Percentiles rank a stretch among this genome's conserved stretches.
phyloP scores from a whole-genome alignment of 2,888 invertebrate species.

The Subacronicta megacephala region DNA sequence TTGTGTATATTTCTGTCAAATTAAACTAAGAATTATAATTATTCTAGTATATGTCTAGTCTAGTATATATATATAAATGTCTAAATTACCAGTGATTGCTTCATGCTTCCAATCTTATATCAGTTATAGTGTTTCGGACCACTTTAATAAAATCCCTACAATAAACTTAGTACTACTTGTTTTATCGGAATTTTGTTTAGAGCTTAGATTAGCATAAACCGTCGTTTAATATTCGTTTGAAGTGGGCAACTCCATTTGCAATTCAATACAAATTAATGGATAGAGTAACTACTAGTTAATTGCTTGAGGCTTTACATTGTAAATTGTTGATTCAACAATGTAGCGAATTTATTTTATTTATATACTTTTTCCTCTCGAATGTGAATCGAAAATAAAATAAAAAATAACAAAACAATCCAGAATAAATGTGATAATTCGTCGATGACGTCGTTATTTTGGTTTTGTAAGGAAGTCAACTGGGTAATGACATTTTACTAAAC shows the following conservation, averaged over 20 bases:
- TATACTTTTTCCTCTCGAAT: too few species aligned
- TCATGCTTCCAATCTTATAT: neutral
- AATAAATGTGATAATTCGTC: too few species aligned
- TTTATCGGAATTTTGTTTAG: conserved; percentile 4
- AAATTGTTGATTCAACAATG: conserved; percentile 8
- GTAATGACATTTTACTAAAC: too few species aligned
- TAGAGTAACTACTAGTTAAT: conserved; percentile 37
- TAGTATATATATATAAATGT: too few species aligned
- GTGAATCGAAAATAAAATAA: too few species aligned
- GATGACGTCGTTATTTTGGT: too few species aligned
- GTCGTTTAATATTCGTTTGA: conserved; percentile 46
- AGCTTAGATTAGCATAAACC: conserved; percentile 24
- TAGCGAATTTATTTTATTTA: conserved; percentile 13
- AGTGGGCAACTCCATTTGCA: conserved; percentile 46
- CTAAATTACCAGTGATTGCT: neutral
- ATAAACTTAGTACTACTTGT: conserved; percentile 1
- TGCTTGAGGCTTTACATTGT: conserved; percentile 20
- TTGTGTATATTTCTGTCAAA: neutral
- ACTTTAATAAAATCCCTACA: neutral
- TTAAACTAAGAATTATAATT: too few species aligned
- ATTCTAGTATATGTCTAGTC: too few species aligned
- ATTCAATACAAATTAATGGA: conserved; percentile 49
- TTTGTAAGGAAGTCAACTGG: too few species aligned
- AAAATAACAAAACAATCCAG: too few species aligned
- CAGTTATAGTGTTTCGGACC: neutral